These are phyloP conservation scores for Pteropus rufus DNA, from an alignment of 2,797 vertebrate genomes.

Conservation along the genomic window DNA sequence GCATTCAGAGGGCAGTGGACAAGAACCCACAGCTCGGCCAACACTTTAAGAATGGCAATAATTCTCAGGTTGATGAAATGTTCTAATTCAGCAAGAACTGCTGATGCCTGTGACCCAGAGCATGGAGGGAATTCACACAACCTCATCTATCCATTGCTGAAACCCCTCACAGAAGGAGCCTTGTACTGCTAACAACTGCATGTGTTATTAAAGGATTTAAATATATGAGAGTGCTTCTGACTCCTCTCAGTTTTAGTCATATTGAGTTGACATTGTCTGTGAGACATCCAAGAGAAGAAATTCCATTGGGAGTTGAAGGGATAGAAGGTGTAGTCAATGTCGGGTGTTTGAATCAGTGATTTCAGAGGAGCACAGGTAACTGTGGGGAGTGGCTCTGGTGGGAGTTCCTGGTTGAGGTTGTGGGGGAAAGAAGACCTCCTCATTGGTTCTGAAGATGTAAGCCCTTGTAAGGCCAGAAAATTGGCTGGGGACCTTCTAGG, in stretches of 20 bases:
- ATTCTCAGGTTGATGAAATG: constrained; percentile 64
- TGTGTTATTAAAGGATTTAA: neutral
- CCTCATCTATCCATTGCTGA: neutral
- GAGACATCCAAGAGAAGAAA: neutral
- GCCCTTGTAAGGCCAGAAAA: neutral
- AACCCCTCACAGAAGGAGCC: neutral
- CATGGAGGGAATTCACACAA: neutral
- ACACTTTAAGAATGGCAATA: constrained; percentile 83
- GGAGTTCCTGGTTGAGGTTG: neutral
- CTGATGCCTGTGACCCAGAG: too few relatives aligned
- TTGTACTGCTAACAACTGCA: neutral
- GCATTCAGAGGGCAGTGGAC: constrained; percentile 82
- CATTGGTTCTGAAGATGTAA: neutral
- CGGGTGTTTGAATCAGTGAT: neutral
- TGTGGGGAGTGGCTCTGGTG: neutral
- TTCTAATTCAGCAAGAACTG: neutral
- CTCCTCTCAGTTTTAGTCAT: neutral
- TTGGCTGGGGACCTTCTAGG: neutral
- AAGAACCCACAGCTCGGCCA: constrained; percentile 85
- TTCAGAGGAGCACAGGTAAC: neutral
- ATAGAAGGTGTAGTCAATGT: neutral
- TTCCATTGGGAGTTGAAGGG: neutral
- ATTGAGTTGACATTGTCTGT: neutral
- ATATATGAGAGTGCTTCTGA: neutral
- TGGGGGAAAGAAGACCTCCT: neutral